Base-by-base conservation (phyloP, 2,797 vertebrate genomes). In the Triplophysa bombifrons region DNA sequence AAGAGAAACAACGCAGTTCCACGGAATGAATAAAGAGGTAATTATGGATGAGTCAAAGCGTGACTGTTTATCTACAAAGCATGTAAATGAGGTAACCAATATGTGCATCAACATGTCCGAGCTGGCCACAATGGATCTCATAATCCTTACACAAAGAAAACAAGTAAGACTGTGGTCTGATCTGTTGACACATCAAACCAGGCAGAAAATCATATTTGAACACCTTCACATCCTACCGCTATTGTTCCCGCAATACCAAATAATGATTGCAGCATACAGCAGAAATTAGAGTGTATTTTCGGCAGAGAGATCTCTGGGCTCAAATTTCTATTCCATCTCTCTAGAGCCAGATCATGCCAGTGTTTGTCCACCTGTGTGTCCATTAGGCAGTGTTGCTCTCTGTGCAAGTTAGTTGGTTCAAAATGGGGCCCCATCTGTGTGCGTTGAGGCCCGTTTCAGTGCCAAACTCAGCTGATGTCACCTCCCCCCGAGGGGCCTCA, bases 381-480 rank as follows among this genome's bases (percentile, higher is more conserved):
- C 48, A 53, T 66, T 72, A 75, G 56, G 58, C 74, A 65, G 51
- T 63, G 30, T 58, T 50, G 48, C 60, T 75, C 65, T 68, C 53
- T 60, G 25, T 81, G 64, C 55, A 56, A 82, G 44, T 19, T 16
- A 75, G 55, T 51, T 51, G 56, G 30, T 73, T 63, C 69, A 79
- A 74, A 73, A 63, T 7, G 66, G 46, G 72, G 78, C 50, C 70
- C 74, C 79, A 68, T 80, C 44, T 83, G 76, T 85, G 78, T 85
- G 82, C 77, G 85, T 80, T 86, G 84, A 88, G 84, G 89, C 86
- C 80, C 85, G 83, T 88, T 82, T 80, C 85, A 87, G 71, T 58
- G 88, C 87, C 86, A 80, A 88, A 87, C 82, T 90, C 82, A 83
- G 81, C 84, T 90, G 86, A 89, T 87, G 80, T 85, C 72, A 12